Evolutionary conservation across 2,113 vertebrate species (phyloP).

Genomic region (Platichthys stellatus): DNA sequence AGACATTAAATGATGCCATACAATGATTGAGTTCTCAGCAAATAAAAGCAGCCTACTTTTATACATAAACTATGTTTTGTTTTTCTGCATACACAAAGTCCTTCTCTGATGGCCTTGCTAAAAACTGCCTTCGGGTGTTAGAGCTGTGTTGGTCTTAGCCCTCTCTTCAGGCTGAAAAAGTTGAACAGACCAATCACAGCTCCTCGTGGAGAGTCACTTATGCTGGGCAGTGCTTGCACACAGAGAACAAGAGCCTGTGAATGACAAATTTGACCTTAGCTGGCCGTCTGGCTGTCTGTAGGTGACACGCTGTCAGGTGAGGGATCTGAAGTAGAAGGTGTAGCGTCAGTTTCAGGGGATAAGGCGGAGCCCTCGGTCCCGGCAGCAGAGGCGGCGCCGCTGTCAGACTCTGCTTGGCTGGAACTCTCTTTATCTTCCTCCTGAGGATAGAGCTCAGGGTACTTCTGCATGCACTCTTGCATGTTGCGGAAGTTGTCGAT

Average conservation of each 20-base stretch:
- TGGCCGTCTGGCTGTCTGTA: slow-evolving; percentile 64
- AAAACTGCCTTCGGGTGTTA: slow-evolving; percentile 7
- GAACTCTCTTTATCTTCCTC: slow-evolving; percentile 87
- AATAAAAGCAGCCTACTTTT: slow-evolving; percentile 32
- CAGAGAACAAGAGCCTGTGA: background rate
- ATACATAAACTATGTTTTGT: background rate
- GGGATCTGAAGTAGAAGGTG: background rate
- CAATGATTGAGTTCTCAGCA: slow-evolving; percentile 18
- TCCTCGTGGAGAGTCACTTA: slow-evolving; percentile 36
- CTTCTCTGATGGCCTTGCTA: slow-evolving; percentile 3
- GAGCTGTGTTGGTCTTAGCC: slow-evolving; percentile 5
- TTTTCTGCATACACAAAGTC: slow-evolving; percentile 23
- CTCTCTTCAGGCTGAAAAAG: slow-evolving; percentile 18
- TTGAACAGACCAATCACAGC: slow-evolving; percentile 14
- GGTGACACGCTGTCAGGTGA: slow-evolving; percentile 26
- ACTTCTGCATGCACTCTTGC: slow-evolving; percentile 98
- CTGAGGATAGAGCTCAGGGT: slow-evolving; percentile 95
- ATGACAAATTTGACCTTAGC: slow-evolving; percentile 60
- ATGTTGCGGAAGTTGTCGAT: slow-evolving; percentile 93
- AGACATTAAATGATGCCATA: slow-evolving; percentile 26
- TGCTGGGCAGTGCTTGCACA: slow-evolving; percentile 17
- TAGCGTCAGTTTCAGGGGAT: slow-evolving; percentile 52
- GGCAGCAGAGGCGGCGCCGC: slow-evolving; percentile 3
- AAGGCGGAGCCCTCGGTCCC: slow-evolving; percentile 28
- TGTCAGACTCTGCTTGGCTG: slow-evolving; percentile 42